A percentile compares a stretch with the other conserved stretches of the same genome.
Evolutionary conservation across 2,797 vertebrate genomes (phyloP).

Genomic region (Takifugu ocellatus): DNA sequence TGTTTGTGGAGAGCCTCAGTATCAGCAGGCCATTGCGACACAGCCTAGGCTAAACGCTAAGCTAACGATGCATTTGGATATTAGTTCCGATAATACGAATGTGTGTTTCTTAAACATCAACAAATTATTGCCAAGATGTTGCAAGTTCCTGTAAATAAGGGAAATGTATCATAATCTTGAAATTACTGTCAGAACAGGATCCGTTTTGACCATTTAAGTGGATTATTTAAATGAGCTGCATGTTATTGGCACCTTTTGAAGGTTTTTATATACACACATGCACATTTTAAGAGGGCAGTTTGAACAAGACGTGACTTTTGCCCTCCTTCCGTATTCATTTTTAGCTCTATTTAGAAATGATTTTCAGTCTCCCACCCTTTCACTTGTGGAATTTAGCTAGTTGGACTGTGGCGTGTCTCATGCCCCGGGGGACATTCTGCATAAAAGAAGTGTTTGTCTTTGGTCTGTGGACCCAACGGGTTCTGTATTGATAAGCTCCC

Average conservation of each 20-base stretch:
- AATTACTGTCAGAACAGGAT: neutral
- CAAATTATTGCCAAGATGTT: too few relatives aligned
- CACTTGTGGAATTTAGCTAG: constrained; percentile 58
- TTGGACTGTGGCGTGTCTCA: constrained; percentile 68
- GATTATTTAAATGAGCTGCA: too few relatives aligned
- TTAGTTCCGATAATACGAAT: neutral
- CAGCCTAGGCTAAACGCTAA: constrained; percentile 2
- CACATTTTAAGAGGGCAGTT: neutral
- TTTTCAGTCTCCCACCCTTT: constrained; percentile 45
- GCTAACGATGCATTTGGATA: neutral
- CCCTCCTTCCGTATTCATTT: neutral
- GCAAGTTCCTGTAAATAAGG: too few relatives aligned
- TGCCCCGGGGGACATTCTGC: constrained; percentile 57
- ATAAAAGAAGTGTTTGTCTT: constrained; percentile 86
- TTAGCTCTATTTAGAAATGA: constrained; percentile 14
- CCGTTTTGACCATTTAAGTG: too few relatives aligned
- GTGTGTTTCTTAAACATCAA: neutral
- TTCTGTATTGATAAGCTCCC: constrained; percentile 77
- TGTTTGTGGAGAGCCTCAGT: constrained; percentile 38
- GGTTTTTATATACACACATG: neutral
- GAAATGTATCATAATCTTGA: neutral
- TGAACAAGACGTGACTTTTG: neutral
- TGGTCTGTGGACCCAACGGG: constrained; percentile 71
- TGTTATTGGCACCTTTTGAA: neutral
- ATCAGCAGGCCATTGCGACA: constrained; percentile 18